Conservation (phyloP, 2,888 invertebrate species). For the Dione vanillae region DNA sequence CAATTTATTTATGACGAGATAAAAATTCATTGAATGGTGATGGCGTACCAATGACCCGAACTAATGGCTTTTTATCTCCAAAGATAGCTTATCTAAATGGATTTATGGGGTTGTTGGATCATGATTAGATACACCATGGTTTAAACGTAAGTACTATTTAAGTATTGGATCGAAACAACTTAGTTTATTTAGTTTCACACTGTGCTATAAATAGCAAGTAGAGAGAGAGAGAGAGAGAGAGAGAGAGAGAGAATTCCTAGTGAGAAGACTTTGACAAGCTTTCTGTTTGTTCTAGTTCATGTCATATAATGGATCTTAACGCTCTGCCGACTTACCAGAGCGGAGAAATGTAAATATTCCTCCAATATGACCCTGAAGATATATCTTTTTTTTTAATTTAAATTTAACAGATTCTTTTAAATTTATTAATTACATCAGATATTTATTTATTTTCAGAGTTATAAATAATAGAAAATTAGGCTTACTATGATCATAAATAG, state of each 20-base stretch:
- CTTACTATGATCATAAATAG: background rate
- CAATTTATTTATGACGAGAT: slow-evolving; percentile 32
- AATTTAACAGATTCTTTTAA: too few species aligned
- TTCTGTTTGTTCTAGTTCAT: too few species aligned
- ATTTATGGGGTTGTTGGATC: slow-evolving; percentile 49
- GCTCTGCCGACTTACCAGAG: too few species aligned
- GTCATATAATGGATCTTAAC: too few species aligned
- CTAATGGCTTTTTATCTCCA: slow-evolving; percentile 46
- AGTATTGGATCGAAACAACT: slow-evolving; percentile 1
- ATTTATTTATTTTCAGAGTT: background rate
- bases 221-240: too few species aligned
- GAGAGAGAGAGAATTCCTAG: too few species aligned
- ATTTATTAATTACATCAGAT: background rate
- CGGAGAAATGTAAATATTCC: too few species aligned
- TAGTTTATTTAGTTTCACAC: background rate
- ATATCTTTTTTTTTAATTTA: too few species aligned
- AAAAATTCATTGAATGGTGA: slow-evolving; percentile 31
- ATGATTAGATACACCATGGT: slow-evolving; percentile 45
- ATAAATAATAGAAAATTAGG: too few species aligned
- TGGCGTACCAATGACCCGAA: slow-evolving; percentile 37
- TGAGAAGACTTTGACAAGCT: too few species aligned
- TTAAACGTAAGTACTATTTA: slow-evolving; percentile 12
- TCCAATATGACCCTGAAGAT: too few species aligned
- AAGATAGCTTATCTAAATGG: slow-evolving; percentile 51
- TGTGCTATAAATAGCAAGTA: too few species aligned